Conservation (phyloP, 1,140 invertebrate genomes). For the Trichoplusia ni region DNA sequence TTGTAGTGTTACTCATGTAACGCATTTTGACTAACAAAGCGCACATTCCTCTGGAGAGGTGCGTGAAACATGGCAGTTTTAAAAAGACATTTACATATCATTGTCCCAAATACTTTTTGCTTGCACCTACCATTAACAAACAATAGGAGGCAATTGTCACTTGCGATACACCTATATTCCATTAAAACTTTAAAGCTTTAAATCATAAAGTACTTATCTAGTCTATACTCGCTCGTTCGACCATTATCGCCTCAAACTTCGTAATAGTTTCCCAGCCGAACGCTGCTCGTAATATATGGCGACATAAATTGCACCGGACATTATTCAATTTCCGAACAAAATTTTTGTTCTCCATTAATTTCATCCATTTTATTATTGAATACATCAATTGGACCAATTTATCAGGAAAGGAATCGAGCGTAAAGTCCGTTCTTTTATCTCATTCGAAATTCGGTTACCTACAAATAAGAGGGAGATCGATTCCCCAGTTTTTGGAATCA, state of each 20-base stretch:
- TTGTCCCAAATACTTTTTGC: too few species aligned
- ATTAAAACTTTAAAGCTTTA: constrained; percentile 7
- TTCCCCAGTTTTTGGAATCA: constrained; percentile 15
- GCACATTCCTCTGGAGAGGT: too few species aligned
- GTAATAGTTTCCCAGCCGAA: constrained; percentile 15
- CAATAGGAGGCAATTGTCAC: too few species aligned
- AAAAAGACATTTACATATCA: too few species aligned
- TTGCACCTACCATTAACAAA: too few species aligned
- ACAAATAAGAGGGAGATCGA: constrained; percentile 2
- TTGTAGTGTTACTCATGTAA: too few species aligned
- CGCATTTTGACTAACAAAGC: too few species aligned
- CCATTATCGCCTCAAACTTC: constrained; percentile 20
- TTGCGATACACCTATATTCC: too few species aligned
- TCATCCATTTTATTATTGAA: constrained; percentile 6
- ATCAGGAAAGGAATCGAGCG: not conserved
- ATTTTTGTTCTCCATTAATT: constrained; percentile 12
- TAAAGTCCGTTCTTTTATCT: constrained; percentile 1
- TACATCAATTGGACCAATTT: constrained; percentile 10
- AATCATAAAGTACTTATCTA: constrained; percentile 11
- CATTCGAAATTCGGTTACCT: not conserved
- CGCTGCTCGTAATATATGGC: constrained; percentile 15
- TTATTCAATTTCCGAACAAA: constrained; percentile 14
- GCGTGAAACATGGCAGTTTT: too few species aligned
- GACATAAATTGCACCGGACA: constrained; percentile 17
- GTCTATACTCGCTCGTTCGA: constrained; percentile 12